Evolutionary conservation across 2,888 invertebrate genomes (phyloP).

Genomic region (Megamerina dolium): DNA sequence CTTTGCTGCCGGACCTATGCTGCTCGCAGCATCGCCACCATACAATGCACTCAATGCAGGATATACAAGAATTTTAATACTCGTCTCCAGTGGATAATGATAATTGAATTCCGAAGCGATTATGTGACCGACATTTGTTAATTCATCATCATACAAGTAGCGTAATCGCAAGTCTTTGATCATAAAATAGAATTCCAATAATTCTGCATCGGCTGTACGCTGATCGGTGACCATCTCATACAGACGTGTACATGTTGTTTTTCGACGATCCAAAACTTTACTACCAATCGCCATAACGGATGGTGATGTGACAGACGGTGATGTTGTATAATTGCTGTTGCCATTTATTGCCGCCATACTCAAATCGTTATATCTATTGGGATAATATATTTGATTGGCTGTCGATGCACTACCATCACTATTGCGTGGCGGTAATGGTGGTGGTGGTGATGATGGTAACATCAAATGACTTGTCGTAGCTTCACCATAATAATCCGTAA

Average conservation of each 20-base stretch:
- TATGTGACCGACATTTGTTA: conserved; percentile 82
- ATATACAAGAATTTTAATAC: conserved; percentile 83
- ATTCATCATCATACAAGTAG: conserved; percentile 67
- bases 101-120: conserved; percentile 82
- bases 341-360: neutral
- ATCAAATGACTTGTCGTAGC: no score
- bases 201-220: conserved; percentile 66
- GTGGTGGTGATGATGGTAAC: no score
- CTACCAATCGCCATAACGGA: conserved; percentile 5
- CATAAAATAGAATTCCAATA: conserved; percentile 77
- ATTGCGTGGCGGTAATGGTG: conserved; percentile 59
- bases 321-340: neutral
- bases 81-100: conserved; percentile 70
- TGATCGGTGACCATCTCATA: conserved; percentile 69
- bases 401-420: conserved; percentile 28
- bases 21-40: conserved; percentile 51
- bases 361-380: no score
- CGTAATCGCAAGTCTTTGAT: conserved; percentile 71
- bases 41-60: conserved; percentile 48
- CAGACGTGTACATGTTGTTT: conserved; percentile 51
- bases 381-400: no score
- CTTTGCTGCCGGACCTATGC: conserved; percentile 17
- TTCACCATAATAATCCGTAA: conserved; percentile 12
- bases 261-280: conserved; percentile 39
- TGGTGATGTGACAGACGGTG: neutral